Evolutionary conservation across 2,888 invertebrate genomes (phyloP).

Genomic region (Cinara cedri): DNA sequence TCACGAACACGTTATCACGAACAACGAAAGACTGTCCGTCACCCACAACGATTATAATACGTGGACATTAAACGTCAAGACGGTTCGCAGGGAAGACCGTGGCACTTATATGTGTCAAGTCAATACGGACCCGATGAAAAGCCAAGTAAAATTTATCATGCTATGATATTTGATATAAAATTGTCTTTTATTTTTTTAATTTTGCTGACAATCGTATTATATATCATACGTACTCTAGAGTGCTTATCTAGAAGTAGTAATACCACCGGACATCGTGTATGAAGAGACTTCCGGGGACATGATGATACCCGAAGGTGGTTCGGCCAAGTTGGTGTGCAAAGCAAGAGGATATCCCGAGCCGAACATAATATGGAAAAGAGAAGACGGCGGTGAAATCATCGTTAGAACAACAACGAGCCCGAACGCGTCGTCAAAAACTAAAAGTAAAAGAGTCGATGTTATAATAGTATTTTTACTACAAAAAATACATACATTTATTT

Average conservation of each 20-base stretch:
- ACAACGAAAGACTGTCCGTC: constrained; percentile 86
- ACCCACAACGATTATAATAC: constrained; percentile 92
- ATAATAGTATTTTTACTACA: too few species aligned
- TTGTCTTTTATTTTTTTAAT: not conserved
- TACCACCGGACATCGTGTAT: constrained; percentile 87
- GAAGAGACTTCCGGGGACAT: constrained; percentile 91
- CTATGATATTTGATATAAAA: not conserved
- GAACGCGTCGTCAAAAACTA: constrained; percentile 66
- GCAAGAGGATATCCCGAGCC: constrained; percentile 85
- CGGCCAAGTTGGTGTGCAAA: constrained; percentile 84
- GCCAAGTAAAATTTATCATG: constrained; percentile 73
- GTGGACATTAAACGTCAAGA: constrained; percentile 87
- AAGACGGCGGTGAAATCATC: constrained; percentile 83
- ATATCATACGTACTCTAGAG: constrained; percentile 66
- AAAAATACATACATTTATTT: too few species aligned
- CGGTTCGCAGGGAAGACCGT: constrained; percentile 83
- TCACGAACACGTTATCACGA: constrained; percentile 92
- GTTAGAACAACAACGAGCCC: constrained; percentile 71
- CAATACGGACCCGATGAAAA: constrained; percentile 92
- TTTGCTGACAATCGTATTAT: not conserved
- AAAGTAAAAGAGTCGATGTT: constrained; percentile 64
- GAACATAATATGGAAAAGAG: constrained; percentile 83
- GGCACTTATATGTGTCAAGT: constrained; percentile 95
- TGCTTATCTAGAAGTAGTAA: constrained; percentile 87
- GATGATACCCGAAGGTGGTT: constrained; percentile 93